Conservation (phyloP, 2,113 vertebrate genomes). For the Phasianus colchicus region DNA sequence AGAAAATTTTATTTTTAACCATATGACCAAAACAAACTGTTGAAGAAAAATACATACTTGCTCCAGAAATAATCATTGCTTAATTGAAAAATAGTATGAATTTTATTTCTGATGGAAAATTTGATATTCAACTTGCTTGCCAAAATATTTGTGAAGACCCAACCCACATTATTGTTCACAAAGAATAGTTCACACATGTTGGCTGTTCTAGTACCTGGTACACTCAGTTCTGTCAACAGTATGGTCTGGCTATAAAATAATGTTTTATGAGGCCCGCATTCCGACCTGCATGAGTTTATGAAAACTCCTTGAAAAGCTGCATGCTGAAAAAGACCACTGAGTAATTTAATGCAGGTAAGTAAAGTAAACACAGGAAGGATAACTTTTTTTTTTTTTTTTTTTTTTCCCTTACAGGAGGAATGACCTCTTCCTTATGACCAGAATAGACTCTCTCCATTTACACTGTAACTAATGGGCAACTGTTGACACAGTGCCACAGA, state of each 20-base stretch:
- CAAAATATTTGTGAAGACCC: slow-evolving; percentile 47
- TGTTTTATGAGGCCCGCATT: background rate
- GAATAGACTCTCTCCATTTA: background rate
- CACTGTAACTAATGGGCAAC: background rate
- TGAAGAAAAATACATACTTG: background rate
- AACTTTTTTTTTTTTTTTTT: background rate
- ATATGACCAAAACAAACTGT: background rate
- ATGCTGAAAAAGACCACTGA: background rate
- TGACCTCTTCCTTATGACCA: background rate
- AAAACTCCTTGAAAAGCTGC: background rate
- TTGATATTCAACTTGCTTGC: slow-evolving; percentile 4
- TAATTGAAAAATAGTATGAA: background rate
- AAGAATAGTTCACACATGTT: background rate
- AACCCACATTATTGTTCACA: slow-evolving; percentile 30
- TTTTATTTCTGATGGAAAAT: slow-evolving; percentile 36
- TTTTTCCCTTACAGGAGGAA: background rate
- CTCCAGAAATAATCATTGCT: slow-evolving; percentile 20
- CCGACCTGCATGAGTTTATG: background rate
- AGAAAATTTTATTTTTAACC: background rate
- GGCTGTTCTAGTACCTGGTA: background rate
- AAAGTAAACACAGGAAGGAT: background rate
- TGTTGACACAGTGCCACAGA: slow-evolving; percentile 20
- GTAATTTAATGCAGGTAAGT: background rate
- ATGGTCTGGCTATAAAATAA: background rate
- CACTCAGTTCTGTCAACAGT: slow-evolving; percentile 27